These are phyloP conservation scores for Gastrophryne carolinensis DNA, from an alignment of 2,797 vertebrate species.

Conservation along the genomic window DNA sequence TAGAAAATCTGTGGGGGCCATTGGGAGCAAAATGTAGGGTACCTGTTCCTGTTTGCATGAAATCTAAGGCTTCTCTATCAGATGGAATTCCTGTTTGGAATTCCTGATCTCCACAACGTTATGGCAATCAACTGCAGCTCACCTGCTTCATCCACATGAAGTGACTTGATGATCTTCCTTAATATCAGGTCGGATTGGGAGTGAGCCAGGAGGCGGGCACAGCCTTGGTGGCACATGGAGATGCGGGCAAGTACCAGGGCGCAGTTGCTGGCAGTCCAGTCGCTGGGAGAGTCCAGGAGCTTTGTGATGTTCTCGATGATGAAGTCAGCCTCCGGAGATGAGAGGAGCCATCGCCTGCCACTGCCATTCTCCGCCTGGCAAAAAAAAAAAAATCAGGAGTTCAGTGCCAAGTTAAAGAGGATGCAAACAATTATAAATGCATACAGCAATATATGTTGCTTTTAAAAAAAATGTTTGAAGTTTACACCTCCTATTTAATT, in stretches of 20 bases:
- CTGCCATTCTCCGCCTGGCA: conserved; percentile 57
- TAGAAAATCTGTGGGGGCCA: too few relatives aligned
- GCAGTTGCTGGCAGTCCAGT: conserved; percentile 54
- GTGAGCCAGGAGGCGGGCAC: conserved; percentile 52
- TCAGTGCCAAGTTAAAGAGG: too few relatives aligned
- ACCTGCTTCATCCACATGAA: conserved; percentile 51
- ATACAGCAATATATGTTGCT: too few relatives aligned
- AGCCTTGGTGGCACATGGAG: conserved; percentile 54
- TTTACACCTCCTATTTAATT: too few relatives aligned
- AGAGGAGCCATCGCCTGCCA: conserved; percentile 56
- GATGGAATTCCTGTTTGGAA: too few relatives aligned
- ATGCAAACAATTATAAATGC: too few relatives aligned
- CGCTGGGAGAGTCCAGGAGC: conserved; percentile 51
- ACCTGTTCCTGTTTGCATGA: too few relatives aligned
- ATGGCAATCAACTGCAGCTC: neutral
- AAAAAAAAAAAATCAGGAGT: too few relatives aligned
- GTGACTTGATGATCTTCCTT: conserved; percentile 36
- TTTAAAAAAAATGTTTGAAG: too few relatives aligned
- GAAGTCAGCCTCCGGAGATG: conserved; percentile 34
- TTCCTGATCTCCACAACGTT: too few relatives aligned
- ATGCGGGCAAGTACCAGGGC: conserved; percentile 60
- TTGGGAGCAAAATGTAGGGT: too few relatives aligned
- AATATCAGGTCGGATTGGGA: conserved; percentile 40
- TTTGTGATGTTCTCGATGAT: conserved; percentile 52
- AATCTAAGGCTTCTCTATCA: too few relatives aligned